These are phyloP conservation scores for Alsophila aescularia DNA, from an alignment of 2,888 invertebrate species.

Conservation along the genomic window DNA sequence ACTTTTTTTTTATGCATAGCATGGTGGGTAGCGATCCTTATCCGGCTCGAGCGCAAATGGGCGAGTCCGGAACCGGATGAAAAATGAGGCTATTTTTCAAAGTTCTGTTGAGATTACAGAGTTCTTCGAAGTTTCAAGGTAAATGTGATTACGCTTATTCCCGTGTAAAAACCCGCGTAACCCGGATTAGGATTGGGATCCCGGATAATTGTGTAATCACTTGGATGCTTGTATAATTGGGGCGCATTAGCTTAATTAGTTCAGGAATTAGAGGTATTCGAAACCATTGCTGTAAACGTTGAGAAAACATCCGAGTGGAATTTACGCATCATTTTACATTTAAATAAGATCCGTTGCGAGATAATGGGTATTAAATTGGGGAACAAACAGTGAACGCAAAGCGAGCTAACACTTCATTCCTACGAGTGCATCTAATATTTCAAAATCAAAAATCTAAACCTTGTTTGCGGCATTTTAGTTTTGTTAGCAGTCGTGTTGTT, in stretches of 20 bases:
- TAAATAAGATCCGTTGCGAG: too few relatives aligned
- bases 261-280: slow-evolving; percentile 5
- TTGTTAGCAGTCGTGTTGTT: too few relatives aligned
- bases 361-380: too few relatives aligned
- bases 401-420: too few relatives aligned
- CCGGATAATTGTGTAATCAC: slow-evolving; percentile 31
- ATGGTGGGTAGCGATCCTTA: slow-evolving; percentile 24
- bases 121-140: slow-evolving; percentile 27
- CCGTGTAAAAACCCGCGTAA: slow-evolving; percentile 20
- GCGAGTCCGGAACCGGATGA: slow-evolving; percentile 42
- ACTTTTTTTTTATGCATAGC: not conserved
- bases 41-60: slow-evolving; percentile 40
- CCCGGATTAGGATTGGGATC: slow-evolving; percentile 10
- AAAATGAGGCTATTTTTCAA: slow-evolving; percentile 56
- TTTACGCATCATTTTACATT: too few relatives aligned
- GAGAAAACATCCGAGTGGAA: too few relatives aligned
- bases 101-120: slow-evolving; percentile 43
- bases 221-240: slow-evolving; percentile 31
- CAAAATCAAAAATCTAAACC: too few relatives aligned
- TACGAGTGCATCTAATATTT: too few relatives aligned
- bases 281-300: too few relatives aligned
- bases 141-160: slow-evolving; percentile 26
- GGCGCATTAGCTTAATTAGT: slow-evolving; percentile 30
- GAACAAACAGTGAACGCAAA: too few relatives aligned
- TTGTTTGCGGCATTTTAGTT: too few relatives aligned